Conservation (phyloP, 1,140 invertebrate genomes). For the Oscheius sp. region DNA sequence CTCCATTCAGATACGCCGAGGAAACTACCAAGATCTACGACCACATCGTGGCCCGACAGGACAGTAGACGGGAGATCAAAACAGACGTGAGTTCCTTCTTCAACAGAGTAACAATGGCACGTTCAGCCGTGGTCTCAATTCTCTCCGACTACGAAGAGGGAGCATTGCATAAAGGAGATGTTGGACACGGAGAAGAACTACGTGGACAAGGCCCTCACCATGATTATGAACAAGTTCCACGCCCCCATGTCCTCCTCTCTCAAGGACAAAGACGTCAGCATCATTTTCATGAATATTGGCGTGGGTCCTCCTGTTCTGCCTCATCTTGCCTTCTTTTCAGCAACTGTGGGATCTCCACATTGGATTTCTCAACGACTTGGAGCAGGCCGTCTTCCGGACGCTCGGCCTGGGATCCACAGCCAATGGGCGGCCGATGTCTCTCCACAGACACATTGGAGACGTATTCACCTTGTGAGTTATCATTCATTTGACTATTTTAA, state of each 20-base stretch:
- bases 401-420: slow-evolving; percentile 63
- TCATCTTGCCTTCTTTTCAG: slow-evolving; percentile 63
- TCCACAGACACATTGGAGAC: slow-evolving; percentile 53
- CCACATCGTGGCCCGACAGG: background rate
- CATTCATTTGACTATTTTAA: too few relatives aligned
- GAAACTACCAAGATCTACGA: slow-evolving; percentile 16
- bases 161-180: slow-evolving; percentile 90
- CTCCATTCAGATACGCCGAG: background rate
- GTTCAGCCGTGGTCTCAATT: slow-evolving; percentile 35
- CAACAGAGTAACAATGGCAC: background rate
- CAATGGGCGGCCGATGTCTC: slow-evolving; percentile 51
- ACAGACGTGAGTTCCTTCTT: slow-evolving; percentile 8
- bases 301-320: slow-evolving; percentile 15
- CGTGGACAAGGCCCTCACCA: slow-evolving; percentile 79
- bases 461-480: slow-evolving; percentile 59
- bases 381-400: slow-evolving; percentile 65
- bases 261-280: slow-evolving; percentile 18
- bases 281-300: slow-evolving; percentile 46
- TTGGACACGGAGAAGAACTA: slow-evolving; percentile 96
- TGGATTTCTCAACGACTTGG: slow-evolving; percentile 76
- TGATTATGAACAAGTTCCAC: slow-evolving; percentile 79
- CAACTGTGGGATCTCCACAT: slow-evolving; percentile 82
- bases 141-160: slow-evolving; percentile 73
- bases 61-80: slow-evolving; percentile 5
- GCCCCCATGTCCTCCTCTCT: slow-evolving; percentile 63